Evolutionary conservation across 2,888 invertebrate genomes (phyloP).

Genomic region (Amphipoea lucens): DNA sequence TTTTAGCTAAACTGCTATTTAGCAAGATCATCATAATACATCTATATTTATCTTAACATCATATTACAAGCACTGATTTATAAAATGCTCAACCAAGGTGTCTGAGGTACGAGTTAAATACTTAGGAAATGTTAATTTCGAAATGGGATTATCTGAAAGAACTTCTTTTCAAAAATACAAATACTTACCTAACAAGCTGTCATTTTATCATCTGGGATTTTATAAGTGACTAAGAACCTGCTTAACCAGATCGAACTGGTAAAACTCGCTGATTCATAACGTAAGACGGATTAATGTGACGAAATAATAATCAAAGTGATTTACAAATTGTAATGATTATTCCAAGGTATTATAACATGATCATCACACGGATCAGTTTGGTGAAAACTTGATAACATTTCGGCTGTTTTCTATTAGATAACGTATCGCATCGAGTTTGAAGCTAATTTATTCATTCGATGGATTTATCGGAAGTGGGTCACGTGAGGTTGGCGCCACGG

Average conservation of each 20-base stretch:
- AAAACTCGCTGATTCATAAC: neutral
- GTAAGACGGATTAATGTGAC: conserved; percentile 27
- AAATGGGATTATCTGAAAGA: neutral
- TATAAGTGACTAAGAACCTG: neutral
- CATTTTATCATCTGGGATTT: neutral
- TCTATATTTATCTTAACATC: neutral
- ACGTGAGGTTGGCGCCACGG: conserved; percentile 42
- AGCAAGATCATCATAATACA: neutral
- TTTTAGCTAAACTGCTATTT: neutral
- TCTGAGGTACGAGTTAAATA: neutral
- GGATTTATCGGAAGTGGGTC: conserved; percentile 56
- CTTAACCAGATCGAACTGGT: neutral
- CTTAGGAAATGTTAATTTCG: neutral
- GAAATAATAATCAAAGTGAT: conserved; percentile 24
- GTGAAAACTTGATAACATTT: conserved; percentile 41
- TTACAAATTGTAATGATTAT: conserved; percentile 27
- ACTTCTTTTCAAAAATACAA: neutral
- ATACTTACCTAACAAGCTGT: neutral
- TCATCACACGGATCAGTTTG: conserved; percentile 16
- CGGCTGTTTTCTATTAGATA: conserved; percentile 45
- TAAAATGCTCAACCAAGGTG: neutral
- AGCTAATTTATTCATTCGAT: conserved; percentile 57
- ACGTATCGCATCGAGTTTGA: conserved; percentile 32
- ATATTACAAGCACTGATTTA: neutral
- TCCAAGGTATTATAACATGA: conserved; percentile 14